Conservation (phyloP, 2,888 invertebrate genomes). For the Acrobasis suavella region DNA sequence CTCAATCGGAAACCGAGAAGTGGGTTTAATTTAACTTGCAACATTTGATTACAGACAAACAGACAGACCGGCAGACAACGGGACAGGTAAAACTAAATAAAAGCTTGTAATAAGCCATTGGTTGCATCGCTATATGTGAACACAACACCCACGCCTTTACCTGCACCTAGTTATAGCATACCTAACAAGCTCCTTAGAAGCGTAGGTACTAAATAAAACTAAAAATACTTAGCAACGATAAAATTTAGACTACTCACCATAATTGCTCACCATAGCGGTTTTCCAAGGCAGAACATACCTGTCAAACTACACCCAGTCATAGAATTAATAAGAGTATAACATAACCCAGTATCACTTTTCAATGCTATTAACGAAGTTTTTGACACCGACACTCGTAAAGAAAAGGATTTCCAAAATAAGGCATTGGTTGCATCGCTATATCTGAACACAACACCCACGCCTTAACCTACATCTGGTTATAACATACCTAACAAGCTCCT, state of each 20-base stretch:
- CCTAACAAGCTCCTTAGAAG: constrained; percentile 44
- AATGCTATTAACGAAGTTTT: constrained; percentile 10
- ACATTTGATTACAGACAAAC: no score
- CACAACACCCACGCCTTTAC: constrained; percentile 1
- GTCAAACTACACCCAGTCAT: constrained; percentile 36
- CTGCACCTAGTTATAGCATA: constrained; percentile 37
- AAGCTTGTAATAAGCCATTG: no score
- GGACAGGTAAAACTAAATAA: no score
- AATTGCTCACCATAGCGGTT: constrained; percentile 49
- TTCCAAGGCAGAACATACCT: constrained; percentile 48
- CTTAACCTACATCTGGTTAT: constrained; percentile 33
- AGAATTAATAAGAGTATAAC: no score
- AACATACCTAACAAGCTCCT: constrained; percentile 43
- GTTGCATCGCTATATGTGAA: constrained; percentile 39
- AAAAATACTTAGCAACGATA: constrained; percentile 45
- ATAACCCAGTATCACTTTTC: constrained; percentile 24
- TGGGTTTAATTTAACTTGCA: no score
- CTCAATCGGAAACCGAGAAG: no score
- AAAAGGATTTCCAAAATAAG: no score
- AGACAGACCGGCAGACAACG: no score
- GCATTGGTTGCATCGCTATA: no score
- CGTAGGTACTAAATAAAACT: constrained; percentile 40
- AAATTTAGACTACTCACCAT: constrained; percentile 36
- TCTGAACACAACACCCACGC: constrained; percentile 20
- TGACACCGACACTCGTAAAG: constrained; percentile 4